Base-by-base conservation (phyloP, 2,888 invertebrate genomes). In the Argyra leucocephala region DNA sequence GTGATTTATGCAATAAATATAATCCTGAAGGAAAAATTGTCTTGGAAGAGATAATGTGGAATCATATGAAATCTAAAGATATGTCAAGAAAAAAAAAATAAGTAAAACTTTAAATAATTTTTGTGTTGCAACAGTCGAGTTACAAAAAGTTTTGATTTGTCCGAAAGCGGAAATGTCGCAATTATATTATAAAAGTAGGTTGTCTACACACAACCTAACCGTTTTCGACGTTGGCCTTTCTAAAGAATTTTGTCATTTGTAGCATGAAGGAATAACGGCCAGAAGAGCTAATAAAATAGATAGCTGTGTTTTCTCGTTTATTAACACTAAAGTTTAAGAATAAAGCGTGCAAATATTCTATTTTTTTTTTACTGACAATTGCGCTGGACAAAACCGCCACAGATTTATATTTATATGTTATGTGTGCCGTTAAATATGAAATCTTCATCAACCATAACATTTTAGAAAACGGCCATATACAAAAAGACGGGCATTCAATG, bases 401-500 rank as follows among this genome's bases (percentile, higher is more conserved):
- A n/a, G n/a, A n/a, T 24, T 61, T 57, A n/a, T 57, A 61, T 61
- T 15, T 57, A 57, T n/a, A 57, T 57, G 57, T 18, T 57, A 1
- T 65, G 63, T 31, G 18, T 61, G 22, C 63, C 63, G 3, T n/a
- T n/a, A 63, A 65, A 63, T 63, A 31, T 31, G 63, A 63, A 3
- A 9, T 65, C 18, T 18, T 63, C 57, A 65, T 65, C 6, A 65
- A 21, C 48, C 63, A 63, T 24, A 65, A 22, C 59, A 63, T 65
- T 36, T 59, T 65, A 58, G 65, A 65, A 37, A 58, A 62, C 22
- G 63, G 63, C 18, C 61, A 63, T 57, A 66, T 61, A 58, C 61
- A 66, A 63, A 63, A 66, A 31, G 66, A 66, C 23, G 63, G 63
- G 2, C 63, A 63, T 57, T 65, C 65, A 15, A 63, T 65, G 65